phyloP scores from a whole-genome alignment of 2,113 vertebrate species.

The Aplodontia rufa region DNA sequence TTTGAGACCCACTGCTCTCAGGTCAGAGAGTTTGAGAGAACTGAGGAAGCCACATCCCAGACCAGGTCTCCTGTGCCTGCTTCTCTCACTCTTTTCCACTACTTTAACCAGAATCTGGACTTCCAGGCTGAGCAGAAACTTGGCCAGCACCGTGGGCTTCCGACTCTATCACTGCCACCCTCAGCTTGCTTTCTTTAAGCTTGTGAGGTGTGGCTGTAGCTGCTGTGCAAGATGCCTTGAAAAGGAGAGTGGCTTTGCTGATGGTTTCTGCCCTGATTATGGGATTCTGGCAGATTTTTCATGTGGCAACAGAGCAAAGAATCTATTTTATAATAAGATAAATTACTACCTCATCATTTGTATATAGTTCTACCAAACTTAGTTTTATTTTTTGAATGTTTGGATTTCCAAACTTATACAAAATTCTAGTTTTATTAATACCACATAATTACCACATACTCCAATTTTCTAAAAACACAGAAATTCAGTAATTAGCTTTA shows the following conservation, averaged over 20 bases:
- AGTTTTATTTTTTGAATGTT: conserved; percentile 63
- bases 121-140: background rate
- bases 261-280: background rate
- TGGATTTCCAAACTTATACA: conserved; percentile 60
- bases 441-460: conserved; percentile 68
- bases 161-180: background rate
- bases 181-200: background rate
- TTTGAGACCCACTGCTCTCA: background rate
- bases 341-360: conserved; percentile 50
- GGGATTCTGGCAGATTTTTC: background rate
- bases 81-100: background rate
- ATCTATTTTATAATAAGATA: conserved; percentile 60
- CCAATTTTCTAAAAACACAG: conserved; percentile 78
- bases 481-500: conserved; percentile 77
- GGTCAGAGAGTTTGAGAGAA: background rate
- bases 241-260: conserved; percentile 17
- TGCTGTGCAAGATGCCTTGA: background rate
- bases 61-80: too few species aligned
- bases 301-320: conserved; percentile 29
- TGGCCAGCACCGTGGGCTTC: too few species aligned
- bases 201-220: background rate
- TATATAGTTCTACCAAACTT: conserved; percentile 23
- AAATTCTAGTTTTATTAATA: conserved; percentile 77
- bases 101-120: background rate
- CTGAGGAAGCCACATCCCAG: background rate